Evolutionary conservation across 92 coral and sea anemone species (phyloP), one percentile per base, ranked within the genome.

Genomic region (Muricea muricata): DNA sequence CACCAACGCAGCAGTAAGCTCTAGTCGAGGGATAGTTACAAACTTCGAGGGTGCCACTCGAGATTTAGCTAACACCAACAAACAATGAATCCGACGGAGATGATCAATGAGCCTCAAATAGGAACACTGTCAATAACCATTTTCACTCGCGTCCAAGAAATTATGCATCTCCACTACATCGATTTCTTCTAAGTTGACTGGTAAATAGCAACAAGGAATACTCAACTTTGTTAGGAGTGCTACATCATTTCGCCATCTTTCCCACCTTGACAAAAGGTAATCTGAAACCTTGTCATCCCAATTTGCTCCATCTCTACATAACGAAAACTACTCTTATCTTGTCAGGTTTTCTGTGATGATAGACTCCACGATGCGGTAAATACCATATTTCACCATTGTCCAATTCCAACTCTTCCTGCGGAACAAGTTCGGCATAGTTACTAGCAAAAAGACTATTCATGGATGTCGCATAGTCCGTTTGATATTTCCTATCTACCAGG

Each of bases 41-140:
- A 65, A 55, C 63, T 74, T 74, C 2, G 39, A 20, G 1, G 88
- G 83, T 32, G 71, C 79, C 18, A 74, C 88, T 0, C 75, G 61
- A 12, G 87, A 83, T 9, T 83, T 73, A 20, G 71, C 80, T 73
- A 83, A 72, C 58, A 54, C 87, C 39, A 74, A 31, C 41, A 73
- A 83, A 40, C 82, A 73, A 21, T 83, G 73, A 23, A 83, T 29
- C 0, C 82, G 71, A 30, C 33, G 39, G 18, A 9, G 31, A 15
- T 78, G 17, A 32, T 83, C 82, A 11, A 73, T 40, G 33, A 83
- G 30, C 54, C 81, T 47, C 5, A 83, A 72, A 58, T 83, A 83
- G 39, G 87, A 66, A 54, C 72, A 72, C 87, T 82, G 81, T 3
- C 87, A 68, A 21, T 82, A 69, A 1, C 87, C 87, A 6, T 11